Percentiles rank a stretch among this genome's conserved stretches.
These are phyloP conservation scores for Onychomys leucogaster DNA, from an alignment of 2,797 vertebrate species.

Conservation along the genomic window DNA sequence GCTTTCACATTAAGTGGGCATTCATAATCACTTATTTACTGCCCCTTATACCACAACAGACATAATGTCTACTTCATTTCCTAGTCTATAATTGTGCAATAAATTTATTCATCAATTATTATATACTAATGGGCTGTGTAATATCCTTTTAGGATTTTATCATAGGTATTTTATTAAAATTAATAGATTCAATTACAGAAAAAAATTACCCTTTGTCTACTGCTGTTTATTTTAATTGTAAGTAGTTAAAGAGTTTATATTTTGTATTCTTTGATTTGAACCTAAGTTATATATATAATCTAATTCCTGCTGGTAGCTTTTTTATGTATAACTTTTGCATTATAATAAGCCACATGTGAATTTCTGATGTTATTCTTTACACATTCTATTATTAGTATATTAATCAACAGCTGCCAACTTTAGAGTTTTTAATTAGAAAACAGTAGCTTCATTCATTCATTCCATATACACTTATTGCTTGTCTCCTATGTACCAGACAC, in stretches of 20 bases:
- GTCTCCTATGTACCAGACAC: background rate
- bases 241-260: slow-evolving; percentile 63
- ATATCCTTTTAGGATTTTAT: slow-evolving; percentile 71
- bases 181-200: slow-evolving; percentile 77
- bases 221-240: slow-evolving; percentile 78
- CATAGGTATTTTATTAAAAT: slow-evolving; percentile 77
- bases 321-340: slow-evolving; percentile 72
- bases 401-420: slow-evolving; percentile 78
- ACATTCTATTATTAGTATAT: slow-evolving; percentile 75
- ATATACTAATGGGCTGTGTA: slow-evolving; percentile 72
- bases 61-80: slow-evolving; percentile 57
- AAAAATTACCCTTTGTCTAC: slow-evolving; percentile 62
- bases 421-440: slow-evolving; percentile 73
- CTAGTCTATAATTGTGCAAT: slow-evolving; percentile 66
- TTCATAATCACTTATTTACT: slow-evolving; percentile 39
- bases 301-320: slow-evolving; percentile 70
- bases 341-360: slow-evolving; percentile 57
- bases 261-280: slow-evolving; percentile 71
- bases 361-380: slow-evolving; percentile 77
- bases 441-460: slow-evolving; percentile 6
- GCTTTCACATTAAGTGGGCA: slow-evolving; percentile 42
- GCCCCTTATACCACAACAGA: background rate
- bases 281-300: slow-evolving; percentile 63
- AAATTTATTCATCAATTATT: slow-evolving; percentile 67
- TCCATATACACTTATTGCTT: slow-evolving; percentile 24